Percentiles rank a stretch among this genome's conserved stretches.
phyloP scores from a whole-genome alignment of 92 coral and sea anemone genomes.

The Pocillopora meandrina region DNA sequence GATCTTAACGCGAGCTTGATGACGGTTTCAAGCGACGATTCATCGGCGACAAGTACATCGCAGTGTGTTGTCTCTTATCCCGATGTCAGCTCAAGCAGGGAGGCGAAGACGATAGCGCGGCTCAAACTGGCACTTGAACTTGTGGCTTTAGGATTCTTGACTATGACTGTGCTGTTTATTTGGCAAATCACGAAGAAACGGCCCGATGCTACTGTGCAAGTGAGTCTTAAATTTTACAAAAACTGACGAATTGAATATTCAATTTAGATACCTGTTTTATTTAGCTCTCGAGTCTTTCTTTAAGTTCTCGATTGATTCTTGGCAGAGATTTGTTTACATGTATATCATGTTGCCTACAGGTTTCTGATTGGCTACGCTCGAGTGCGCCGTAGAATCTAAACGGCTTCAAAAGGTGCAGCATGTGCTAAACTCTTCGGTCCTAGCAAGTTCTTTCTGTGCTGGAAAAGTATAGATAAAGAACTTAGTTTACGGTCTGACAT shows the following conservation, averaged over 20 bases:
- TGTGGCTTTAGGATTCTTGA: conserved; percentile 51
- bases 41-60: not conserved
- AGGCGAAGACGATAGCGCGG: conserved; percentile 54
- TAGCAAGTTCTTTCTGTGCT: too few species aligned
- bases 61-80: conserved; percentile 34
- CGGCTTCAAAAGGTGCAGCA: too few species aligned
- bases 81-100: conserved; percentile 20
- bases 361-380: too few species aligned
- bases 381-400: too few species aligned
- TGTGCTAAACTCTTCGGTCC: too few species aligned
- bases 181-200: conserved; percentile 75
- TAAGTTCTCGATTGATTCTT: too few species aligned
- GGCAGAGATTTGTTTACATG: too few species aligned
- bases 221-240: not conserved
- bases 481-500: too few species aligned
- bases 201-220: conserved; percentile 3
- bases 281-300: too few species aligned
- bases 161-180: conserved; percentile 67
- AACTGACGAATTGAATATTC: not conserved
- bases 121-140: conserved; percentile 71
- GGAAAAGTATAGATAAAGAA: too few species aligned
- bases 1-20: conserved; percentile 5
- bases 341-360: too few species aligned
- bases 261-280: not conserved
- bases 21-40: not conserved